Percentiles rank a stretch among this genome's conserved stretches.
Evolutionary conservation across 2,888 invertebrate species (phyloP).

Genomic region (Cactoblastis cactorum): DNA sequence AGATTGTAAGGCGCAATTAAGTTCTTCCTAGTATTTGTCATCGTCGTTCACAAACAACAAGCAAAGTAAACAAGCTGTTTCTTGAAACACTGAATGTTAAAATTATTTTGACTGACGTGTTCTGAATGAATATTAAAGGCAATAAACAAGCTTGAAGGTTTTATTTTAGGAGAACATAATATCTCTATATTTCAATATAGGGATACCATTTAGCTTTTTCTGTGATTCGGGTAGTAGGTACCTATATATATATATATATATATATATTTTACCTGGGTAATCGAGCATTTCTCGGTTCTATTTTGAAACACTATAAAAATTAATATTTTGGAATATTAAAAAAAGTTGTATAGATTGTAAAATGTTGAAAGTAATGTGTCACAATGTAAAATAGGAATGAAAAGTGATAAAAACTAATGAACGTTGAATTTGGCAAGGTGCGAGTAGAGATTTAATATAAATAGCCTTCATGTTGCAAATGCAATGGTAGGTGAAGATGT

Average conservation of each 20-base stretch:
- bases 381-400: not conserved
- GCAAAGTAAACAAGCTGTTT: not conserved
- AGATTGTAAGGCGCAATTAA: not conserved
- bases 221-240: too few species aligned
- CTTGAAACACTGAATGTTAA: not conserved
- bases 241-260: too few species aligned
- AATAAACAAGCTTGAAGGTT: not conserved
- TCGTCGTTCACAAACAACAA: not conserved
- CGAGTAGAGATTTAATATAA: slow-evolving; percentile 33
- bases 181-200: too few species aligned
- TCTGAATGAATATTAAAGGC: not conserved
- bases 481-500: slow-evolving; percentile 59
- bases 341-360: too few species aligned
- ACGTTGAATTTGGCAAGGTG: slow-evolving; percentile 22
- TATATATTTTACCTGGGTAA: too few species aligned
- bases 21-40: not conserved
- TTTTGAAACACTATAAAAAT: too few species aligned
- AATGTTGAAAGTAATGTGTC: too few species aligned
- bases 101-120: not conserved
- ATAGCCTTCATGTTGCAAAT: slow-evolving; percentile 53
- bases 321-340: too few species aligned
- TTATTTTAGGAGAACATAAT: too few species aligned
- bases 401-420: not conserved
- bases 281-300: too few species aligned
- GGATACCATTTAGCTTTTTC: too few species aligned